Conservation (phyloP, 2,113 vertebrate genomes). For the Neopipo cinnamomea region DNA sequence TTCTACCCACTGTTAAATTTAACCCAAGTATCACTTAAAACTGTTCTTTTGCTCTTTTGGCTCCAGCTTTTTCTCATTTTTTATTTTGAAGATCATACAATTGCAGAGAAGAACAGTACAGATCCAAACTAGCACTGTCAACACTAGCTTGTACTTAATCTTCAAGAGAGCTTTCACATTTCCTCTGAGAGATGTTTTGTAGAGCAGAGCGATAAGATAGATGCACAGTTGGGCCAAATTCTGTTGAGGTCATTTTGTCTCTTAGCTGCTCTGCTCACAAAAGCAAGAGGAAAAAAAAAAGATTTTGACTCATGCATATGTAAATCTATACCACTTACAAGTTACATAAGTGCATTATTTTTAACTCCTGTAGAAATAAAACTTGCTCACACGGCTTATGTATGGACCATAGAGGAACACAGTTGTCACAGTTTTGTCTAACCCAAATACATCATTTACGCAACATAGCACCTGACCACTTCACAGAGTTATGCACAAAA, state of each 20-base stretch:
- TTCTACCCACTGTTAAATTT: background rate
- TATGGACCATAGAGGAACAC: background rate
- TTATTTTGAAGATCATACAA: background rate
- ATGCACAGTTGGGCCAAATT: background rate
- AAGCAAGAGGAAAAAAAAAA: background rate
- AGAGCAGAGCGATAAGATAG: background rate
- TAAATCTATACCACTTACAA: background rate
- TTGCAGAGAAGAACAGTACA: background rate
- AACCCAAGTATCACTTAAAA: background rate
- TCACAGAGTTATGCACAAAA: background rate
- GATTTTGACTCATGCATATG: background rate
- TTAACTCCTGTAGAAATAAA: constrained; percentile 23
- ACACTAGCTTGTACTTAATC: background rate
- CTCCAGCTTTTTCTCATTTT: background rate
- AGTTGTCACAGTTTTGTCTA: background rate
- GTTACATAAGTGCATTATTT: background rate
- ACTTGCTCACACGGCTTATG: background rate
- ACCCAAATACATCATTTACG: background rate
- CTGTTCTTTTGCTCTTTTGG: background rate
- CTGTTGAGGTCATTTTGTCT: background rate
- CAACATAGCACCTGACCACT: background rate
- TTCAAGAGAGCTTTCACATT: background rate
- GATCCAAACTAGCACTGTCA: background rate
- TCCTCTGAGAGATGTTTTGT: background rate
- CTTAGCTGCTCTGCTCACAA: background rate